Evolutionary conservation across 2,797 vertebrate genomes (phyloP).

Genomic region (Gymnodraco acuticeps): DNA sequence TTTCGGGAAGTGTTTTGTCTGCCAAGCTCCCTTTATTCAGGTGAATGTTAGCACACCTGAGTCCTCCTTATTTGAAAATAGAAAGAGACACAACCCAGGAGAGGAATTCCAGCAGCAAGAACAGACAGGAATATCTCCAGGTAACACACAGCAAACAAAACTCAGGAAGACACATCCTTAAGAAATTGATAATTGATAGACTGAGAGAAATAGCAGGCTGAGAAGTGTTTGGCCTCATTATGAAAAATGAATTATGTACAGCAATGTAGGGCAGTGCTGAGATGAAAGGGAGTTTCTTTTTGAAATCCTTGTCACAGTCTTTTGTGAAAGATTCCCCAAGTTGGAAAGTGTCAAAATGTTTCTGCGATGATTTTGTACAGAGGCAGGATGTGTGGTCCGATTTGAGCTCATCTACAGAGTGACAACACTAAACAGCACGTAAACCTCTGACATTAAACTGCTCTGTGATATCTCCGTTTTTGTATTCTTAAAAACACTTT

Average conservation of each 20-base stretch:
- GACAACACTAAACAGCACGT: constrained; percentile 86
- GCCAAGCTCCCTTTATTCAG: constrained; percentile 64
- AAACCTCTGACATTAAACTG: constrained; percentile 82
- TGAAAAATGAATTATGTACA: constrained; percentile 34
- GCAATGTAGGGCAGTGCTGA: constrained; percentile 14
- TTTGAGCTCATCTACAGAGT: constrained; percentile 83
- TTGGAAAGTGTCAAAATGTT: constrained; percentile 60
- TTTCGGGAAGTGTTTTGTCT: constrained; percentile 47
- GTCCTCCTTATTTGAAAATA: constrained; percentile 76
- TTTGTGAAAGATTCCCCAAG: constrained; percentile 33
- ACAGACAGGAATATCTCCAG: constrained; percentile 83
- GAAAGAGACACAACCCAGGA: constrained; percentile 79
- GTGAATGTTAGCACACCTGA: constrained; percentile 79
- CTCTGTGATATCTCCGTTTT: constrained; percentile 71
- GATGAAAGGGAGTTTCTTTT: constrained; percentile 32
- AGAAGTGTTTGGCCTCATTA: constrained; percentile 55
- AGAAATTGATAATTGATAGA: constrained; percentile 62
- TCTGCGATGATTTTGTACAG: constrained; percentile 42
- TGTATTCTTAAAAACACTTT: constrained; percentile 63
- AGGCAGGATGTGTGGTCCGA: constrained; percentile 89
- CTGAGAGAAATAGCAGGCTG: constrained; percentile 48
- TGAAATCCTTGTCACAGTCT: constrained; percentile 23
- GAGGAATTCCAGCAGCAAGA: constrained; percentile 85
- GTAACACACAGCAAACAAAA: constrained; percentile 78
- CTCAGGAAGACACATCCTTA: constrained; percentile 52